These are phyloP conservation scores for Euplexia lucipara DNA, from an alignment of 2,888 invertebrate species.

Conservation along the genomic window DNA sequence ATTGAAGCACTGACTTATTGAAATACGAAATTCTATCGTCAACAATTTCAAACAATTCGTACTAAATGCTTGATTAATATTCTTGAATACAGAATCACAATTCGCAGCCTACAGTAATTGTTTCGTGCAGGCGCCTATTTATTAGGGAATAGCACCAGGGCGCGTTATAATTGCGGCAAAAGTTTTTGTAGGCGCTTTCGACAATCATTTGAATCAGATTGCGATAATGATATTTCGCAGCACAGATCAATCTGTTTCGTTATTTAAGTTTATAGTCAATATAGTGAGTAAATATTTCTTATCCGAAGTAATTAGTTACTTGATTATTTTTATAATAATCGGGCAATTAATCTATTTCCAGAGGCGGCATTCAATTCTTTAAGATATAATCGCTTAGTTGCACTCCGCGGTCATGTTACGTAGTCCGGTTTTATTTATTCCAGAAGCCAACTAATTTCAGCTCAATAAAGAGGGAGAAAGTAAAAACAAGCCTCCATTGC, in stretches of 20 bases:
- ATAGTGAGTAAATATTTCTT: too few species aligned
- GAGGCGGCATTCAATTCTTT: neutral
- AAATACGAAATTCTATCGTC: slow-evolving; percentile 17
- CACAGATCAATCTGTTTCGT: slow-evolving; percentile 27
- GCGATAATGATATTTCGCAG: slow-evolving; percentile 41
- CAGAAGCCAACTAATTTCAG: neutral
- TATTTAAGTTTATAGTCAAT: slow-evolving; percentile 13
- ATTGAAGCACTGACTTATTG: neutral
- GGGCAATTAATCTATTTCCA: neutral
- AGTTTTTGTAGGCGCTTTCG: slow-evolving; percentile 56
- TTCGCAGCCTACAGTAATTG: slow-evolving; percentile 43
- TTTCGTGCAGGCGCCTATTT: slow-evolving; percentile 51
- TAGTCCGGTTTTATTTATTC: slow-evolving; percentile 1
- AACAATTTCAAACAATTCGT: slow-evolving; percentile 28
- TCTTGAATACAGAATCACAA: slow-evolving; percentile 40
- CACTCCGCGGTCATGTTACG: neutral
- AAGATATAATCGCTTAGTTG: neutral
- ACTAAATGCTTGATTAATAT: slow-evolving; percentile 34
- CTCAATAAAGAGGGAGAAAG: slow-evolving; percentile 4
- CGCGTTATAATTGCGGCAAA: slow-evolving; percentile 49
- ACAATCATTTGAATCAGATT: slow-evolving; percentile 45
- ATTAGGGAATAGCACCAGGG: slow-evolving; percentile 48
- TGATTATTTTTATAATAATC: neutral
- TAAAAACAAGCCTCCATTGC: slow-evolving; percentile 36
- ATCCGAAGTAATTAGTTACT: too few species aligned